phyloP scores from a whole-genome alignment of 2,888 invertebrate species.

The Latrodectus elegans region DNA sequence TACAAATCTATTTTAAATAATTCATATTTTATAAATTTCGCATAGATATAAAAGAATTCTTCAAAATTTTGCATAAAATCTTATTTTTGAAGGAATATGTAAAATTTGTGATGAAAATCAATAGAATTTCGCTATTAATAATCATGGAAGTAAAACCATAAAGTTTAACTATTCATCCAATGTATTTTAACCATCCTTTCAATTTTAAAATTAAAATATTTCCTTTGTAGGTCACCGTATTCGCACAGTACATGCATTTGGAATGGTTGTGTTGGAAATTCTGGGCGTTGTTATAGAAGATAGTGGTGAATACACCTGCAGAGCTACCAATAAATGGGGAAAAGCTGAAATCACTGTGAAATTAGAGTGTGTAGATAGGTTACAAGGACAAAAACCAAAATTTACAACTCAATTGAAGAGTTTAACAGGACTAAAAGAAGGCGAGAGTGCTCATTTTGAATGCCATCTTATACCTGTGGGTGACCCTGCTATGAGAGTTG shows the following conservation, averaged over 20 bases:
- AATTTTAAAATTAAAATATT: too few species aligned
- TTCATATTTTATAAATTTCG: too few species aligned
- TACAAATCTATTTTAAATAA: too few species aligned
- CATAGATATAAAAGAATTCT: too few species aligned
- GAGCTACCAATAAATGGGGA: slow-evolving; percentile 91
- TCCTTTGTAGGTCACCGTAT: slow-evolving; percentile 87
- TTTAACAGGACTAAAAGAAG: slow-evolving; percentile 89
- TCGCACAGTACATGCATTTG: slow-evolving; percentile 97
- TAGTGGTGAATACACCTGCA: slow-evolving; percentile 90
- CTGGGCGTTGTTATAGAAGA: slow-evolving; percentile 96
- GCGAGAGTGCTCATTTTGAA: slow-evolving; percentile 95
- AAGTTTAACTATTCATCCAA: too few species aligned
- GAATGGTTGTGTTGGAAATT: slow-evolving; percentile 97
- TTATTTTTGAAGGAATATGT: too few species aligned
- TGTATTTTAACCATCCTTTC: too few species aligned
- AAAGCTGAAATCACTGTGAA: slow-evolving; percentile 86
- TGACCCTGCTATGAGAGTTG: slow-evolving; percentile 92
- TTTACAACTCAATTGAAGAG: slow-evolving; percentile 92
- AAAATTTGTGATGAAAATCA: too few species aligned
- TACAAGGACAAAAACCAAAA: slow-evolving; percentile 88
- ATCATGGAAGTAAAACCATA: too few species aligned
- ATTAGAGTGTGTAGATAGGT: slow-evolving; percentile 88
- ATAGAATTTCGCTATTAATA: too few species aligned
- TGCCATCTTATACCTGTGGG: slow-evolving; percentile 94
- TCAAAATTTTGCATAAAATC: too few species aligned